Evolutionary conservation across 2,797 vertebrate genomes (phyloP).

Genomic region (Percopsis omiscomaycus): DNA sequence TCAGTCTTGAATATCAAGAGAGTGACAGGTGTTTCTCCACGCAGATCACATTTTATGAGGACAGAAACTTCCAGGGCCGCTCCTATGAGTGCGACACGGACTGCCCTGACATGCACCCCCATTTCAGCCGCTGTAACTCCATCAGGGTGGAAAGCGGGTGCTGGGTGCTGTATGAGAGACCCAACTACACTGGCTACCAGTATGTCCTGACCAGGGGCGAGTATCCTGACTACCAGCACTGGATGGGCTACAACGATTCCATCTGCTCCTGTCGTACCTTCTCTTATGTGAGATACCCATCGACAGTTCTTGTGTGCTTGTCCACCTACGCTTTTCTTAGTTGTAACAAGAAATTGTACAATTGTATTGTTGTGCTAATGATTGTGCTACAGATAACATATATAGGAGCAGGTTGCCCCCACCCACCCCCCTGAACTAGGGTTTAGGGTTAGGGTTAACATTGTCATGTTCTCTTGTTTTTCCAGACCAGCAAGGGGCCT

Average conservation of each 20-base stretch:
- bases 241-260: constrained; percentile 75
- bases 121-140: constrained; percentile 75
- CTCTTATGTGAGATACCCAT: constrained; percentile 59
- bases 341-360: no score
- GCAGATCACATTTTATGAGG: constrained; percentile 73
- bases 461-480: neutral
- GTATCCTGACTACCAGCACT: constrained; percentile 75
- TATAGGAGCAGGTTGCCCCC: no score
- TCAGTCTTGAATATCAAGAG: no score
- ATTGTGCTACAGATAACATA: no score
- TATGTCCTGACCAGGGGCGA: constrained; percentile 73
- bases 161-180: constrained; percentile 76
- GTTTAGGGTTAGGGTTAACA: no score
- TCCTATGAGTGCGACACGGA: constrained; percentile 70
- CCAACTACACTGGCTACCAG: constrained; percentile 72
- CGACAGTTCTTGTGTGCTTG: neutral
- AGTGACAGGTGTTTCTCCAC: constrained; percentile 1
- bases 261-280: constrained; percentile 71
- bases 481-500: constrained; percentile 68
- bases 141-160: constrained; percentile 73
- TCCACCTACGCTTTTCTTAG: neutral
- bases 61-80: constrained; percentile 72
- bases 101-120: constrained; percentile 72
- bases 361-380: no score
- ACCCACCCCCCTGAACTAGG: no score